Conservation (phyloP, 2,888 invertebrate species). For the Serrognathus titanus region DNA sequence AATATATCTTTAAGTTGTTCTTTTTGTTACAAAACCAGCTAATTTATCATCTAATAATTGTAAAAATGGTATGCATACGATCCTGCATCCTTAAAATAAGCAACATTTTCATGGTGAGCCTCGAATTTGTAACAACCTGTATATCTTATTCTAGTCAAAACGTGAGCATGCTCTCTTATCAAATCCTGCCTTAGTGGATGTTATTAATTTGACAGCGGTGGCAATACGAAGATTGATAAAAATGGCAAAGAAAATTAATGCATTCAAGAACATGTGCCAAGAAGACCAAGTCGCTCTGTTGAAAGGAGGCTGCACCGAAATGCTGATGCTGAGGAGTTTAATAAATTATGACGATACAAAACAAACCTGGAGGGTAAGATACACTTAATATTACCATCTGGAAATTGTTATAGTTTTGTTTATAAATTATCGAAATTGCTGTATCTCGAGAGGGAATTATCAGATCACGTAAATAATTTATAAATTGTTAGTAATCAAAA, state of each 20-base stretch:
- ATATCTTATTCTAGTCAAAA: conserved; percentile 10
- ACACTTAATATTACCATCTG: no score
- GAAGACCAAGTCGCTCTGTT: conserved; percentile 86
- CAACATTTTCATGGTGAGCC: no score
- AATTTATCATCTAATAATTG: no score
- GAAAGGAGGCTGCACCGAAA: conserved; percentile 93
- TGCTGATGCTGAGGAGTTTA: conserved; percentile 91
- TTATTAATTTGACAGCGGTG: conserved; percentile 87
- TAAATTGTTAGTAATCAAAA: no score
- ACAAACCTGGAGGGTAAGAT: conserved; percentile 81
- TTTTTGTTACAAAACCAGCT: no score
- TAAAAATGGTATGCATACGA: no score
- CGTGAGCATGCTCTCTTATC: conserved; percentile 39
- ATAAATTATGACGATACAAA: conserved; percentile 87
- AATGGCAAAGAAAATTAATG: conserved; percentile 80
- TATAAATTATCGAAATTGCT: no score
- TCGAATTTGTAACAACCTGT: no score
- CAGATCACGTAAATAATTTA: no score
- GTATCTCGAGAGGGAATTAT: no score
- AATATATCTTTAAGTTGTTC: no score
- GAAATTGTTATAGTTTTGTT: no score
- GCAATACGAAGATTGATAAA: conserved; percentile 84
- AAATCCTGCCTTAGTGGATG: conserved; percentile 72
- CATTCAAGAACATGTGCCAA: conserved; percentile 91
- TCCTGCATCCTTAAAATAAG: neutral